Base-by-base conservation (phyloP, 2,888 invertebrate species). In the Carabus problematicus region DNA sequence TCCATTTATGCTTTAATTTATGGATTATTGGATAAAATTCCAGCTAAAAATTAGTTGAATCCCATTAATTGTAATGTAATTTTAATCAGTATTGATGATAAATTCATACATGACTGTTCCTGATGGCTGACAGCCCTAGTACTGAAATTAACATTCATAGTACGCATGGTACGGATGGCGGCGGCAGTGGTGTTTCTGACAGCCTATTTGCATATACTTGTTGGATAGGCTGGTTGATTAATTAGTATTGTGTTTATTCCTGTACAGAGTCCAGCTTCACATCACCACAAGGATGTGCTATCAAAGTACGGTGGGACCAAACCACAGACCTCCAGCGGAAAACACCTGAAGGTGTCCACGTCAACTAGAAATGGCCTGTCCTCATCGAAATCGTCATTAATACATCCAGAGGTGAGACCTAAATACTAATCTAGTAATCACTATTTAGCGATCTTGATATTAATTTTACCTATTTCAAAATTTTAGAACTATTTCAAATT, bases 191-290 rank as follows among this genome's bases (percentile, higher is more conserved):
- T 29, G 29, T 29, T 29, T 3, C 29, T 29, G 29, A 29, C 29
- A 29, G 29, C 3, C 2, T 29, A 29, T 29, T 29, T 29, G 6
- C 45, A 45, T 42, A 42, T 45, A 45, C 45, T 45, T 45, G 45
- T n/a, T 14, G 45, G 45, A 12, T 14, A 14, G 45, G 3, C n/a
- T 3, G 7, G 14, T 12, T 39, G 29, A 56, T 39, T 56, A 29
- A 42, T 60, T 14, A 60, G 19, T 63, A 7, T 16, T 47, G 29
- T 42, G 41, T 40, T 47, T 64, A 47, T 55, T 70, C 49, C 9
- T 39, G 80, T 81, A 14, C 78, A 82, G 82, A 82, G 80, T 77
- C 81, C 81, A 73, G 80, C 80, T 59, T 75, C 79, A 63, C 81
- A 80, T 72, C 81, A 81, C 71, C 80, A 79, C 73, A 80, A 81